These are phyloP conservation scores for Cheilosia impressa DNA, from an alignment of 2,888 invertebrate species.

Conservation along the genomic window DNA sequence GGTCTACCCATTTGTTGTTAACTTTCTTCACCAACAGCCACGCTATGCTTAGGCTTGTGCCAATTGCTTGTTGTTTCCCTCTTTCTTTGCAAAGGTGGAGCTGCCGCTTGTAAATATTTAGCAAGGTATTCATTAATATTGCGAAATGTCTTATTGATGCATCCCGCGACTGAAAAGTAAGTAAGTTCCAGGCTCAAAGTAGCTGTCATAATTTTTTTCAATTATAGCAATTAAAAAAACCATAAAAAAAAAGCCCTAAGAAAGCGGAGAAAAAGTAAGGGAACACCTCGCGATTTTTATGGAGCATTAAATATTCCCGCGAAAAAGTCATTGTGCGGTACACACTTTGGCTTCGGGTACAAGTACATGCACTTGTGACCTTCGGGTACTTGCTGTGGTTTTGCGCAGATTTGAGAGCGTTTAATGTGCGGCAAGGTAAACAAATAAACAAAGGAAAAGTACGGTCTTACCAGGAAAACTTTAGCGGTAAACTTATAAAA, in stretches of 20 bases:
- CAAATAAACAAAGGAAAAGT: not conserved
- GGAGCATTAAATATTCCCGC: constrained; percentile 30
- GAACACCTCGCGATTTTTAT: constrained; percentile 1
- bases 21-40: constrained; percentile 72
- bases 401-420: constrained; percentile 22
- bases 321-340: constrained; percentile 37
- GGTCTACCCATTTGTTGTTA: constrained; percentile 71
- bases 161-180: too few relatives aligned
- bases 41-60: constrained; percentile 25
- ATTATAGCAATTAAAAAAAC: constrained; percentile 23
- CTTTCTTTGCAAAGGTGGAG: constrained; percentile 31
- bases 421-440: not conserved
- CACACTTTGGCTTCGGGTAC: constrained; percentile 5
- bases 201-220: constrained; percentile 15
- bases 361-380: constrained; percentile 40
- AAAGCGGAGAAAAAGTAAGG: not conserved
- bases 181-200: constrained; percentile 14
- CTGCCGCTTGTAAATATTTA: constrained; percentile 9
- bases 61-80: constrained; percentile 19
- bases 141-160: constrained; percentile 28
- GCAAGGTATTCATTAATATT: constrained; percentile 8
- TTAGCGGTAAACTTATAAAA: constrained; percentile 7
- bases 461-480: constrained; percentile 1
- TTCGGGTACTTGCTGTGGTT: constrained; percentile 49
- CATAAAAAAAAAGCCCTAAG: not conserved